phyloP scores from a whole-genome alignment of 2,888 invertebrate genomes.

The Leucophenga montana region DNA sequence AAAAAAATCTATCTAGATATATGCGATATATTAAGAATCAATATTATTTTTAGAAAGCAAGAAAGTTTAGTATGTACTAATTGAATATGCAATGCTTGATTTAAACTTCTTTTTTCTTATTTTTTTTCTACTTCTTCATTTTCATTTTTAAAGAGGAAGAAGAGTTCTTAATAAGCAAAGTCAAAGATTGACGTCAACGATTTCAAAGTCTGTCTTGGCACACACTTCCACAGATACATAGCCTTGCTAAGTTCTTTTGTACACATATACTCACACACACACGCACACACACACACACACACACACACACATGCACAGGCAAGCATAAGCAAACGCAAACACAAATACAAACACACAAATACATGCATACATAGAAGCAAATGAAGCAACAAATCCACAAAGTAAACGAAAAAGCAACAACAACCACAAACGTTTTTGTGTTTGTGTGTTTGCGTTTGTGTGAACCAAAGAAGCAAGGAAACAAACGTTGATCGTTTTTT shows the following conservation, averaged over 20 bases:
- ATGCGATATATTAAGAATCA: no score
- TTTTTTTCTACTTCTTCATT: no score
- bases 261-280: conserved; percentile 1
- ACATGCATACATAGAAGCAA: no score
- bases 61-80: no score
- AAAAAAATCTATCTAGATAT: no score
- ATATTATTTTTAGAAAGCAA: no score
- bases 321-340: background rate
- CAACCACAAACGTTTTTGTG: background rate
- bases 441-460: background rate
- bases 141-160: background rate
- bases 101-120: no score
- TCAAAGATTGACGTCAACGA: conserved; percentile 11
- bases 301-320: conserved; percentile 26
- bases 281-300: conserved; percentile 13
- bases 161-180: background rate
- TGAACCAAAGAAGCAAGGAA: conserved; percentile 22
- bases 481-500: conserved; percentile 39
- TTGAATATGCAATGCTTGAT: no score
- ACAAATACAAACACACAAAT: no score
- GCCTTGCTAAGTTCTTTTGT: background rate
- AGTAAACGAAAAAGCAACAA: no score
- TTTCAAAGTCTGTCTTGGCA: background rate
- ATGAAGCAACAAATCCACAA: background rate
- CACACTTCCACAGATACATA: conserved; percentile 2